Conservation (phyloP, 2,888 invertebrate species). For the Kuschelorhynchus macadamiae region DNA sequence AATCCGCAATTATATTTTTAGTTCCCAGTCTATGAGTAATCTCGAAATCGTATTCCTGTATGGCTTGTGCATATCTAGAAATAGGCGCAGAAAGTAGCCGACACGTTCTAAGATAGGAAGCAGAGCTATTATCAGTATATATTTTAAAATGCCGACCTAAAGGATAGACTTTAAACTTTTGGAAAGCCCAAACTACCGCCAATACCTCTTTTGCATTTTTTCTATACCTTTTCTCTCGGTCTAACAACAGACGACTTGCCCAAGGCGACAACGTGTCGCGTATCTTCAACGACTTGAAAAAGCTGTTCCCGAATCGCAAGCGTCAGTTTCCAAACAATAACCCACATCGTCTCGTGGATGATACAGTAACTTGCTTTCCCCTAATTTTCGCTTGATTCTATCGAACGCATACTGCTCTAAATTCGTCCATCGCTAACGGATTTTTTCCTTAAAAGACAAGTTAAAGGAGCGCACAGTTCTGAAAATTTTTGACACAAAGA, state of each 20-base stretch:
- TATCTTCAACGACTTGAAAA: background rate
- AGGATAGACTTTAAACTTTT: background rate
- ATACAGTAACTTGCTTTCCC: background rate
- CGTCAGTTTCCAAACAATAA: background rate
- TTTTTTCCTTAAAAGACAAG: background rate
- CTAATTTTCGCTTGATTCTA: background rate
- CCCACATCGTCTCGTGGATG: background rate
- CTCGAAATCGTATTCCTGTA: slow-evolving; percentile 63
- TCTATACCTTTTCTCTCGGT: background rate
- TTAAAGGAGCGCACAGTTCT: background rate
- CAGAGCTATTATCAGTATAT: background rate
- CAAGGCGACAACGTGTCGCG: background rate
- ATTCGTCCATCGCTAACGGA: background rate
- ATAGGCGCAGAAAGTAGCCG: background rate
- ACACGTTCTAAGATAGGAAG: background rate
- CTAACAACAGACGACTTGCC: background rate
- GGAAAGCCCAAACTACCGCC: background rate
- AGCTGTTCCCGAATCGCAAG: background rate
- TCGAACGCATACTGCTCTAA: background rate
- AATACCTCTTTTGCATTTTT: background rate
- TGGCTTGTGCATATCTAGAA: background rate
- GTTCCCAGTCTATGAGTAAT: slow-evolving; percentile 85
- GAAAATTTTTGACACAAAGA: background rate
- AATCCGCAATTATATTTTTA: background rate
- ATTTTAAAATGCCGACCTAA: background rate